Evolutionary conservation across 1,140 invertebrate genomes (phyloP).

Genomic region (Leptinotarsa defecta): DNA sequence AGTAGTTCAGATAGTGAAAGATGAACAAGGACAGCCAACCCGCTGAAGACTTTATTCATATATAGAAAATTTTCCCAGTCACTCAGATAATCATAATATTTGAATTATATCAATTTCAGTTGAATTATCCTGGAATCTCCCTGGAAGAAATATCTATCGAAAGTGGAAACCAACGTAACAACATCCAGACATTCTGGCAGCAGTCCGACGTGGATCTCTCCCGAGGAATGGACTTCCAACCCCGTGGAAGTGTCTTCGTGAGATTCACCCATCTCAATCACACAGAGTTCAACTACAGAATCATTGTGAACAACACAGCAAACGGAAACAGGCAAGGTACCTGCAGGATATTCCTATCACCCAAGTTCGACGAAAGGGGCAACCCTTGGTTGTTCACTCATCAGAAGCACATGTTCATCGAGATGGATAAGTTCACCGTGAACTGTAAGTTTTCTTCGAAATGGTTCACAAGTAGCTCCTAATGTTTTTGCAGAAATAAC

Average conservation of each 20-base stretch:
- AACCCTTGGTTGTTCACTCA: conserved; percentile 58
- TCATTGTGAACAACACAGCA: conserved; percentile 56
- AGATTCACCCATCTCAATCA: conserved; percentile 78
- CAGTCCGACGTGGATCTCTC: conserved; percentile 75
- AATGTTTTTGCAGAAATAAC: too few relatives aligned
- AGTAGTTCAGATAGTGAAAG: too few relatives aligned
- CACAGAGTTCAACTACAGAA: conserved; percentile 65
- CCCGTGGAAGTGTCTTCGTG: conserved; percentile 71
- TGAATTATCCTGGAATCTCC: conserved; percentile 8
- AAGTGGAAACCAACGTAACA: conserved; percentile 59
- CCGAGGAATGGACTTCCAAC: conserved; percentile 76
- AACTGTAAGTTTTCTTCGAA: background rate
- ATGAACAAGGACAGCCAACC: too few relatives aligned
- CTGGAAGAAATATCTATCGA: background rate
- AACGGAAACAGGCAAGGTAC: conserved; percentile 55
- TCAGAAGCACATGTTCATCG: conserved; percentile 62
- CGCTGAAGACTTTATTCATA: too few relatives aligned
- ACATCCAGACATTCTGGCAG: conserved; percentile 72
- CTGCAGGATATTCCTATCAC: conserved; percentile 65
- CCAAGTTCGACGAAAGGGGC: conserved; percentile 63
- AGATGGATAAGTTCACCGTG: conserved; percentile 64
- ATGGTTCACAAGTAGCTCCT: too few relatives aligned
- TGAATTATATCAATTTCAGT: background rate
- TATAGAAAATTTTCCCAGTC: too few relatives aligned
- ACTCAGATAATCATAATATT: too few relatives aligned